A percentile compares a stretch with the other conserved stretches of the same genome.
phyloP scores from a whole-genome alignment of 2,113 vertebrate species.

The Menura novaehollandiae region DNA sequence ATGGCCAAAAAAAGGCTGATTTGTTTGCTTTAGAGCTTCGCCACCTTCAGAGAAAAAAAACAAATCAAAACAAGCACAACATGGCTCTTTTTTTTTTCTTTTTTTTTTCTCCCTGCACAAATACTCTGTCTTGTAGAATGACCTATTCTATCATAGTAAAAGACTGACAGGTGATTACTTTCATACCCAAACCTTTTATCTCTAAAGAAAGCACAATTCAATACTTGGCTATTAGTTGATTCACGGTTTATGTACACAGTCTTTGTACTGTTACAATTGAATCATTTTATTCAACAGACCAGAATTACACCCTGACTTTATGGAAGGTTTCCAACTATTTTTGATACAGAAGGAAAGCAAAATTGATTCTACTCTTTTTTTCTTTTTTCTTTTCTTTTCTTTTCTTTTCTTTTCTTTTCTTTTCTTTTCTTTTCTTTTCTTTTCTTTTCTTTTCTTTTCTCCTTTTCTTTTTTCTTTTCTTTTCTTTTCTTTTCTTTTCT shows the following conservation, averaged over 20 bases:
- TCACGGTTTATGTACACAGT: neutral
- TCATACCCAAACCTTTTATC: neutral
- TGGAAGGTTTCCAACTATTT: neutral
- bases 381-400: rapidly evolving
- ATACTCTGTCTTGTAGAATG: neutral
- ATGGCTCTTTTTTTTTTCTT: too few relatives aligned
- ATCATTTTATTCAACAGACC: neutral
- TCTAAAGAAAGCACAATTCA: neutral
- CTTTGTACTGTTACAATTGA: neutral
- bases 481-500: too few relatives aligned
- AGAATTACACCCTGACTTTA: neutral
- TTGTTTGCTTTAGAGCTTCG: neutral
- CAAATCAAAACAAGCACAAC: neutral
- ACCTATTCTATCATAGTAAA: neutral
- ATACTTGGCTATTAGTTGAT: neutral
- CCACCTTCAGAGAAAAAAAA: neutral
- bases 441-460: too few relatives aligned
- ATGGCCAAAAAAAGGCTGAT: neutral
- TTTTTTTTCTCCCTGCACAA: neutral
- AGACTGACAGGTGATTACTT: neutral
- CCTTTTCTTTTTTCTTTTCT: too few relatives aligned
- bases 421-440: too few relatives aligned
- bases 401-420: too few relatives aligned
- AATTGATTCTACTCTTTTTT: neutral
- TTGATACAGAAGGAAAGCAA: neutral